Evolutionary conservation across 2,113 vertebrate genomes (phyloP), one percentile per base, ranked within the genome.

Genomic region (Thymallus thymallus): DNA sequence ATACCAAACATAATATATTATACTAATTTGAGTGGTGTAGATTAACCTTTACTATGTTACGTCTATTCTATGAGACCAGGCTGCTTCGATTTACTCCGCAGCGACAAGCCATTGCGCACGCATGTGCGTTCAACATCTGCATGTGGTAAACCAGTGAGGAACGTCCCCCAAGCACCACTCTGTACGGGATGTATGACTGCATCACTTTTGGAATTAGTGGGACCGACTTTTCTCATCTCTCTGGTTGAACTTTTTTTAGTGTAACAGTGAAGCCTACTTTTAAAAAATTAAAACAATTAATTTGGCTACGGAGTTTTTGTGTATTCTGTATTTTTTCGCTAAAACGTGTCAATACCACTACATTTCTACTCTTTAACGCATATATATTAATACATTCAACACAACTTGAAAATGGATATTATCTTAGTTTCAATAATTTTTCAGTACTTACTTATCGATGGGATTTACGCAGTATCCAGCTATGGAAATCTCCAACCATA

Each of bases 401-500:
- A 73, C 72, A 73, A 74, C 26, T 30, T 79, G 83, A 73, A 18
- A 30, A 92, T 92, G 92, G 83, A 88, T 23, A 26, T 70, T 22
- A 22, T 86, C 20, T 7, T 86, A 55, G 80, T 84, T 20, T 32
- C 16, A 24, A 62, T 90, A 71, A 75, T 90, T 7, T 23, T 91
- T 1, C 2, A 41, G 10, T 41, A 41, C 35, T 22, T 90, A 78
- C 76, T 91, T 80, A 83, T 92, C 29, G 76, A 82, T 77, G 87
- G 78, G 45, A 75, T 81, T 51, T 32, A 67, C 0, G 68, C 84
- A 0, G 72, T 85, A 22, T 83, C 90, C 29, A 83, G 72, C 45
- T 72, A 89, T 76, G 92, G 80, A 55, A 86, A 84, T 30, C 92
- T 97, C 5, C 93, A 93, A 61, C 88, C 94, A 0, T 84, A 92